Evolutionary conservation across 2,113 vertebrate genomes (phyloP).

Genomic region (Podiceps cristatus): DNA sequence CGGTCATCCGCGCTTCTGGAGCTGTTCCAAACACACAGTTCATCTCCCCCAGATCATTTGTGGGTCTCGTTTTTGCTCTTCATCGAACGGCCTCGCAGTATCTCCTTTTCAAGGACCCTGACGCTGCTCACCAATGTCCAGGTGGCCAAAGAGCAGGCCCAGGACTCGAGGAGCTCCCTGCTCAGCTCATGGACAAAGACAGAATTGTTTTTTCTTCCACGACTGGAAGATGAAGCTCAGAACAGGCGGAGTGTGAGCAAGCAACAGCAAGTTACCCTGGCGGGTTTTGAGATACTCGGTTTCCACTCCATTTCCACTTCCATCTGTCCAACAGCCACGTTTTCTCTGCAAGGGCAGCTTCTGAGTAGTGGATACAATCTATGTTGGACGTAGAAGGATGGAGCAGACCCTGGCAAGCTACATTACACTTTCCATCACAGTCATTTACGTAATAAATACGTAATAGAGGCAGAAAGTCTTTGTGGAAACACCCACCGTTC

Average conservation of each 20-base stretch:
- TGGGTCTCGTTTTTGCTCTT: neutral
- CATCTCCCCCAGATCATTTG: accelerated
- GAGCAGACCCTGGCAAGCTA: neutral
- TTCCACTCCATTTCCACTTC: neutral
- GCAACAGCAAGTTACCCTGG: neutral
- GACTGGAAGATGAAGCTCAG: neutral
- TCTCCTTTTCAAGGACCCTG: neutral
- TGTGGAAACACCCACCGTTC: neutral
- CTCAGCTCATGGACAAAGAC: neutral
- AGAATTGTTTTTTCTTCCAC: neutral
- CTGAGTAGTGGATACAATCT: neutral
- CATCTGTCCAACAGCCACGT: neutral
- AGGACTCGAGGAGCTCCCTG: neutral
- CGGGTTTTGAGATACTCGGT: neutral
- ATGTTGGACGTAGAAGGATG: neutral
- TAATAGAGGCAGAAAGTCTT: neutral
- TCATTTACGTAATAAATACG: accelerated
- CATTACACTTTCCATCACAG: neutral
- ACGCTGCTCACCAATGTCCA: accelerated
- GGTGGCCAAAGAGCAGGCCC: neutral
- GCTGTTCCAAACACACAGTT: neutral
- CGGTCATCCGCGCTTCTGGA: neutral
- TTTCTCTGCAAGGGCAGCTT: neutral
- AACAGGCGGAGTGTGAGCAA: neutral
- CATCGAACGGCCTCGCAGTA: neutral